phyloP scores from a whole-genome alignment of 2,797 vertebrate genomes.

The Takifugu rubripes region DNA sequence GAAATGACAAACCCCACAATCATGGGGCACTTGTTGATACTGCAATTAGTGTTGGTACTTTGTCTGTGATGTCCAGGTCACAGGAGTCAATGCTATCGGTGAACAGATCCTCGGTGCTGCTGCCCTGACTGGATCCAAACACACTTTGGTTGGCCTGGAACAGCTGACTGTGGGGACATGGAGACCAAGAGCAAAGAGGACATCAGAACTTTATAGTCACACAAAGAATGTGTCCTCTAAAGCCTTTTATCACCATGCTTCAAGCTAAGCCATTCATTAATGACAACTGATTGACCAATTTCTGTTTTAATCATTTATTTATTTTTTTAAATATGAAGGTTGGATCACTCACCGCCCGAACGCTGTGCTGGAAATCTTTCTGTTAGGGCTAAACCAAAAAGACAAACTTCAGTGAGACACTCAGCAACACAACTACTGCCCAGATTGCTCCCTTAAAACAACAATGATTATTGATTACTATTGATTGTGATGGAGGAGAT shows the following conservation, averaged over 20 bases:
- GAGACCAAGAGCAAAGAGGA: background rate
- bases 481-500: too few species aligned
- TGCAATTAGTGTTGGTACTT: constrained; percentile 70
- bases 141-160: constrained; percentile 87
- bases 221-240: background rate
- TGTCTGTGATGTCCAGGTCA: constrained; percentile 93
- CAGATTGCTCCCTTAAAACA: too few species aligned
- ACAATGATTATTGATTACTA: too few species aligned
- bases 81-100: constrained; percentile 93
- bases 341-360: constrained; percentile 87
- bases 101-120: constrained; percentile 92
- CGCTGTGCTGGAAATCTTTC: constrained; percentile 94
- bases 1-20: too few species aligned
- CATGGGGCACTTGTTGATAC: too few species aligned
- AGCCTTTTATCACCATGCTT: background rate
- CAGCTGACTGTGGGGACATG: constrained; percentile 80
- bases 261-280: constrained; percentile 1
- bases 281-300: background rate
- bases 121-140: constrained; percentile 91
- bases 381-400: constrained; percentile 82
- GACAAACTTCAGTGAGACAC: too few species aligned
- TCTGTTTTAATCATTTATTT: too few species aligned
- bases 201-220: background rate
- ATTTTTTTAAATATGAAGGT: background rate
- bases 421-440: too few species aligned